phyloP scores from a whole-genome alignment of 2,113 vertebrate genomes.

The Apteryx mantelli region DNA sequence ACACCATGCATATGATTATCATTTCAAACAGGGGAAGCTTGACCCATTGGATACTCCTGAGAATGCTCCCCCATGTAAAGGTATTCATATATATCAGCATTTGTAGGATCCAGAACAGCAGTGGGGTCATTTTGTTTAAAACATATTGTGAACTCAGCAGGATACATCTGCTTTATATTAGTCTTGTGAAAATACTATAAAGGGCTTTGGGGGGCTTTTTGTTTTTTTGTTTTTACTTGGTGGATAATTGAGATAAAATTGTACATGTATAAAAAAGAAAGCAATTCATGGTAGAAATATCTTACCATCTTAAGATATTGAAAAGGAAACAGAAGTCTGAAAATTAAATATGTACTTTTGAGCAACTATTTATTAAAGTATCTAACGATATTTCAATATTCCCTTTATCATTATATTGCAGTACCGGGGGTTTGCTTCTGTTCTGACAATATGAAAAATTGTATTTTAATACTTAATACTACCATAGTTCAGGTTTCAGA shows the following conservation, averaged over 20 bases:
- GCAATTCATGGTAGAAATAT: neutral
- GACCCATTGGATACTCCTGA: conserved; percentile 24
- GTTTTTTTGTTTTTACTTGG: neutral
- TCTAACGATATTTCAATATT: neutral
- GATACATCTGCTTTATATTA: conserved; percentile 52
- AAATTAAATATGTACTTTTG: conserved; percentile 44
- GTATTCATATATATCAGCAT: conserved; percentile 50
- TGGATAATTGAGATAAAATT: conserved; percentile 57
- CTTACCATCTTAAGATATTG: neutral
- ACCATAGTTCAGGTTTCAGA: neutral
- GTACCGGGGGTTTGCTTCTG: neutral
- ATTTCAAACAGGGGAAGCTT: conserved; percentile 38
- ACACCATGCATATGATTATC: conserved; percentile 13
- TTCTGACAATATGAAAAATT: neutral
- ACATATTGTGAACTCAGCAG: conserved; percentile 63
- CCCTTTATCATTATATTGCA: neutral
- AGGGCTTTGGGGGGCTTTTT: conserved; percentile 24
- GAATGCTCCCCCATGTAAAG: conserved; percentile 9
- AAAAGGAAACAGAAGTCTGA: conserved; percentile 10
- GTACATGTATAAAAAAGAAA: neutral
- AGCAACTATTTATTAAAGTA: conserved; percentile 39
- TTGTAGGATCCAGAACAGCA: conserved; percentile 39
- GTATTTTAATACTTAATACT: neutral
- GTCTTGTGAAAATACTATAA: conserved; percentile 43
- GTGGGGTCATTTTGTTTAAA: conserved; percentile 58